These are phyloP conservation scores for Cryptoblepharus egeriae DNA, from an alignment of 2,797 vertebrate species.

Conservation along the genomic window DNA sequence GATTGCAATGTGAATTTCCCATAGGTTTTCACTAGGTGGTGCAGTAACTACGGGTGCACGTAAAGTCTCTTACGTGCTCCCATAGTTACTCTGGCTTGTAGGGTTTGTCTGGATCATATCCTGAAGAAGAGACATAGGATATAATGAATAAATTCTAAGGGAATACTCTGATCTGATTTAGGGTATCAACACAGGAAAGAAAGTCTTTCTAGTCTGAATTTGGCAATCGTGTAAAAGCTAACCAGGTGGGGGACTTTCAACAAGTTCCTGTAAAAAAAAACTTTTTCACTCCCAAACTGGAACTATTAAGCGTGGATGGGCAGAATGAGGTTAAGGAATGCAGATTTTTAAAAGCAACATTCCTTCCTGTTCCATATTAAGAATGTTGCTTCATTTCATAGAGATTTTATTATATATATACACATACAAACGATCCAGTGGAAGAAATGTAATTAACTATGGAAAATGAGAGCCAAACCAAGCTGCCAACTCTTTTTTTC, in stretches of 20 bases:
- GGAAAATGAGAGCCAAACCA: constrained; percentile 43
- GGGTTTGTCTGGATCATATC: not conserved
- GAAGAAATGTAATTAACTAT: constrained; percentile 1
- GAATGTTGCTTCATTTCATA: too few relatives aligned
- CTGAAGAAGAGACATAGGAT: too few relatives aligned
- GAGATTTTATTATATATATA: too few relatives aligned
- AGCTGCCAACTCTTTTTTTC: constrained; percentile 46
- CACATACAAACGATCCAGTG: not conserved
- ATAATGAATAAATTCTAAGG: not conserved
- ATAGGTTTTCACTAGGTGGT: too few relatives aligned
- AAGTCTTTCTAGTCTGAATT: not conserved
- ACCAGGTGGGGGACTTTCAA: constrained; percentile 3
- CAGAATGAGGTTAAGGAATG: not conserved
- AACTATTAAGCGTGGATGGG: accelerated
- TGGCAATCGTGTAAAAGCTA: constrained; percentile 36
- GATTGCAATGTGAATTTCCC: too few relatives aligned
- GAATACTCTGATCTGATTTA: not conserved
- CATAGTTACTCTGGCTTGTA: too few relatives aligned
- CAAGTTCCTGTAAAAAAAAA: constrained; percentile 24
- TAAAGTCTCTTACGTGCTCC: too few relatives aligned
- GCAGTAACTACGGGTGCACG: too few relatives aligned
- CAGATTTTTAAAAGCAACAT: not conserved
- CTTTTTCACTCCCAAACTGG: constrained; percentile 44
- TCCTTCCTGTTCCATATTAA: not conserved
- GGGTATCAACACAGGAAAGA: not conserved